Evolutionary conservation across 64 coral and sea anemone species (phyloP), one percentile per base, ranked within the genome.

Genomic region (Platygyra sinensis): DNA sequence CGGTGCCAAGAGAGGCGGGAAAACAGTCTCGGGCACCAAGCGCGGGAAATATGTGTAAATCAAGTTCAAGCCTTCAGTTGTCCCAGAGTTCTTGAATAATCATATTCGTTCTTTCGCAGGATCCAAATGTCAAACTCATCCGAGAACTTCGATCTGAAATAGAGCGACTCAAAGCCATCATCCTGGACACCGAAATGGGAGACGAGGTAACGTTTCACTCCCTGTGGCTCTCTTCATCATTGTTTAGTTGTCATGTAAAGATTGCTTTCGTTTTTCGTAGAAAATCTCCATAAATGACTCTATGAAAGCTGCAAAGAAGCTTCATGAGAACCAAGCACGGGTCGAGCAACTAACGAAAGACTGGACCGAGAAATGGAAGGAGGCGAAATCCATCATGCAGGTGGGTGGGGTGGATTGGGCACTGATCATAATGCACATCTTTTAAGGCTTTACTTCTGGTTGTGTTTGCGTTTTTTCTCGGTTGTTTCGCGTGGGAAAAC

Each of bases 121-220:
- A 99, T 96, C 91, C 90, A 67, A 99, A 99, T 67, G 97, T 99
- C 24, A 96, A 99, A 50, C 80, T 99, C 74, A 99, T 99, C 51
- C 89, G 97, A 38, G 97, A 99, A 39, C 87, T 99, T 1, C 91
- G 94, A 72, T 67, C 78, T 77, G 97, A 99, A 89, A 99, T 98
- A 13, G 96, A 98, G 52, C 85, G 93, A 72, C 67, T 98, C 14
- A 98, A 95, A 60, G 9, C 30, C 29, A 93, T 95, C 14, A 88
- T 98, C 24, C 86, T 75, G 12, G 65, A 24, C 15, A 72, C 79
- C 30, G 90, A 87, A 33, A 88, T 22, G 81, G 95, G 93, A 62
- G 60, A 62, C 24, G 33, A 80, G 67, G 67, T 69, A 69, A 11
- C 9, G 4, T 72, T 50, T 11, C 24, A 25, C 65, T 24, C 24